Evolutionary conservation across 2,797 vertebrate genomes (phyloP), one percentile per base, ranked within the genome.

Genomic region (Orestias chungarensis): DNA sequence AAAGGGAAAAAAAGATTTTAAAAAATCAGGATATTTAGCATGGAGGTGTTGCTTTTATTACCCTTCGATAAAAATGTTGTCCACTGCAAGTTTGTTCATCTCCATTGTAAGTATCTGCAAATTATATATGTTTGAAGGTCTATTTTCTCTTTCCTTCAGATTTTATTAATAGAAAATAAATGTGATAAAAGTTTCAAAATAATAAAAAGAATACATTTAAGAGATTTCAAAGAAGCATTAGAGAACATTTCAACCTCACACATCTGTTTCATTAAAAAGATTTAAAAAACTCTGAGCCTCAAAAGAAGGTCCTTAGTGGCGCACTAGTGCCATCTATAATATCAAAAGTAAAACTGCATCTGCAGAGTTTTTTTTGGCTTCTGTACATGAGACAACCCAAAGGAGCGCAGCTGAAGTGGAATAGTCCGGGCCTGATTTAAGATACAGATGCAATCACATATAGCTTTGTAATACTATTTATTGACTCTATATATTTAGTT

Each of bases 291-390:
- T 20, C 59, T 7, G 23, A 50, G 49, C 46, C 31, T 25, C 46
- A 64, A 71, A 15, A 75, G 71, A 70, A 77, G 1, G 27, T 77
- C 73, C 90, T 94, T 74, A 70, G 86, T 70, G 87, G 95, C 95
- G 83, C 95, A 95, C 91, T 96, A 95, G 95, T 96, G 96, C 97
- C 97, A 96, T 93, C 96, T 97, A 94, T 89, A 78, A 91, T 75
- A 74, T 42, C 76, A 74, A 44, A 69, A 40, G 43, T 62, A 31
- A 72, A 90, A 90, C 80, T 92, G 42, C 89, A 88, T 15, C 54
- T 31, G 18, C 66, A 20, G 10, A 33, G 68, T 76, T 83, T 40
- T 54, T 72, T 74, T 76, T 81, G 72, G 75, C 85, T 74, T 44
- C 70, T 73, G 57, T 31, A 2, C 27, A 69, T 68, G 78, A 64